A percentile compares a stretch with the other conserved stretches of the same genome.
phyloP scores from a whole-genome alignment of 2,797 vertebrate genomes.

The Gastrophryne carolinensis region DNA sequence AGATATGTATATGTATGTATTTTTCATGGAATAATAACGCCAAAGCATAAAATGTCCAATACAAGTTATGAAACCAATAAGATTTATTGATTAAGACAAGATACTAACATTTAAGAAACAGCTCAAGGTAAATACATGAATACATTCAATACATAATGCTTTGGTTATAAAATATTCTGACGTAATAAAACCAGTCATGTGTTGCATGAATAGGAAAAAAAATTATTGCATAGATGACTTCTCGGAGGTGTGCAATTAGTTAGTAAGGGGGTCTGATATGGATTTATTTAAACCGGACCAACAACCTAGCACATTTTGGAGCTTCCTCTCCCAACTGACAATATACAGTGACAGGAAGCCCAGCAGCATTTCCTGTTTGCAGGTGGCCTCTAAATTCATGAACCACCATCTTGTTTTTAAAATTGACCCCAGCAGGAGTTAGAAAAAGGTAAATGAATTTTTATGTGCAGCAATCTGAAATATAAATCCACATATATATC shows the following conservation, averaged over 20 bases:
- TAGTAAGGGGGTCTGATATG: not conserved
- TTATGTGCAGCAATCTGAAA: too few relatives aligned
- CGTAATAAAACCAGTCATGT: slow-evolving; percentile 24
- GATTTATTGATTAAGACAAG: slow-evolving; percentile 45
- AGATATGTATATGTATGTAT: not conserved
- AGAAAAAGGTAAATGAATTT: too few relatives aligned
- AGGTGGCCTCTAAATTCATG: too few relatives aligned
- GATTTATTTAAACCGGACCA: slow-evolving; percentile 4
- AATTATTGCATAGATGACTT: slow-evolving; percentile 47
- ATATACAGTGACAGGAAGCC: too few relatives aligned
- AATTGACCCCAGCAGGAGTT: too few relatives aligned
- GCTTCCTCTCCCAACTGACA: too few relatives aligned
- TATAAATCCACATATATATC: too few relatives aligned
- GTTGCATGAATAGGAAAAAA: slow-evolving; percentile 34
- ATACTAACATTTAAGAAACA: slow-evolving; percentile 42
- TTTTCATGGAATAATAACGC: not conserved
- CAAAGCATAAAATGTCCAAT: not conserved
- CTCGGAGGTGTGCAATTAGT: slow-evolving; percentile 20
- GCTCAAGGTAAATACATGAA: slow-evolving; percentile 30
- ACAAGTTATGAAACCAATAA: slow-evolving; percentile 8
- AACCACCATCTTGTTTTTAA: too few relatives aligned
- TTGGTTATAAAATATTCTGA: slow-evolving; percentile 45
- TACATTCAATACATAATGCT: slow-evolving; percentile 50
- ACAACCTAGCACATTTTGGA: too few relatives aligned
- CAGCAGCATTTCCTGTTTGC: too few relatives aligned